Percentiles rank a stretch among this genome's conserved stretches.
phyloP scores from a whole-genome alignment of 2,888 invertebrate species.

The Falcaria lacertinaria region DNA sequence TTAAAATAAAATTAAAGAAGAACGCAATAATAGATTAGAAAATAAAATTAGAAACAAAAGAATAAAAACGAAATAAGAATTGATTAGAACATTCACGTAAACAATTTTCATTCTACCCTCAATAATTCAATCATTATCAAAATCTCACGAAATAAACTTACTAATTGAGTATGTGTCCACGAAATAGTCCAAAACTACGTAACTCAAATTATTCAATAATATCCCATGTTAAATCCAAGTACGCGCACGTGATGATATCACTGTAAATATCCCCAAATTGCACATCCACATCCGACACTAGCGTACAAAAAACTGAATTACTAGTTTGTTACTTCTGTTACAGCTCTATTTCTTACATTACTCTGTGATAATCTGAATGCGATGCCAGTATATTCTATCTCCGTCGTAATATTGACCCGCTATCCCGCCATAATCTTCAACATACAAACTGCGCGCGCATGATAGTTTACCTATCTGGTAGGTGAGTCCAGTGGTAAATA shows the following conservation, averaged over 20 bases:
- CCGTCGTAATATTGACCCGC: conserved; percentile 56
- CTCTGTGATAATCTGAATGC: conserved; percentile 21
- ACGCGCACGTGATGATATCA: conserved; percentile 51
- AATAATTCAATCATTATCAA: too few species aligned
- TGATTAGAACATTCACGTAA: too few species aligned
- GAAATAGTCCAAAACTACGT: background rate
- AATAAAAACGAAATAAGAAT: too few species aligned
- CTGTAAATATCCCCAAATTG: conserved; percentile 22
- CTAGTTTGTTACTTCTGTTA: conserved; percentile 15
- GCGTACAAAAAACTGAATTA: conserved; percentile 53
- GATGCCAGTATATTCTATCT: conserved; percentile 39
- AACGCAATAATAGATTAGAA: too few species aligned
- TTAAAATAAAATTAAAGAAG: too few species aligned
- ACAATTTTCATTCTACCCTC: too few species aligned
- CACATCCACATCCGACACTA: conserved; percentile 41
- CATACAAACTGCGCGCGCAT: too few species aligned
- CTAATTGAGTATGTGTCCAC: too few species aligned
- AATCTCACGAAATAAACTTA: too few species aligned
- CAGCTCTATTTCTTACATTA: conserved; percentile 9
- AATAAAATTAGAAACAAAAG: too few species aligned
- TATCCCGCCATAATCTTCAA: background rate
- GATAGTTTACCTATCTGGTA: too few species aligned
- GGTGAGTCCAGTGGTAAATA: too few species aligned
- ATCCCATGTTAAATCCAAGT: conserved; percentile 5
- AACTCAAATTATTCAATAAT: background rate